These are phyloP conservation scores for Tangara arthus DNA, from an alignment of 2,797 vertebrate species.

Conservation along the genomic window DNA sequence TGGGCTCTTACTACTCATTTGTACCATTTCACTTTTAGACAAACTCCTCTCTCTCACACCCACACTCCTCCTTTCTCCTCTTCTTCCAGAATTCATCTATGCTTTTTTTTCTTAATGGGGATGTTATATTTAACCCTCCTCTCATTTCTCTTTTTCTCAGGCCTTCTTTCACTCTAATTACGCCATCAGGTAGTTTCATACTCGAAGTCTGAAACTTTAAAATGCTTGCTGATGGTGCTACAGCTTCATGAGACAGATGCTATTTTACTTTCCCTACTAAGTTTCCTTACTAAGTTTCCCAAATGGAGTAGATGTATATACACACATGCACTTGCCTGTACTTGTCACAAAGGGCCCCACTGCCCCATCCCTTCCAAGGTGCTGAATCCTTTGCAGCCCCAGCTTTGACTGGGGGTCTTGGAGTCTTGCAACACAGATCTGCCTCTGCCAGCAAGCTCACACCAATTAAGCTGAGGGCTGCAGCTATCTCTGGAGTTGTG, in stretches of 20 bases:
- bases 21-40: conserved; percentile 25
- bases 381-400: background rate
- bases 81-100: conserved; percentile 16
- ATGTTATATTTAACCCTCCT: conserved; percentile 26
- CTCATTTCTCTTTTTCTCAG: conserved; percentile 50
- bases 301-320: background rate
- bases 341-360: background rate
- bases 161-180: background rate
- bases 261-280: background rate
- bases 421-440: background rate
- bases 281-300: background rate
- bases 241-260: background rate
- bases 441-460: background rate
- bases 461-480: background rate
- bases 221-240: background rate
- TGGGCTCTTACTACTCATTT: conserved; percentile 6
- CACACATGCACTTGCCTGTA: background rate
- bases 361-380: fast-evolving
- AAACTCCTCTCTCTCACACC: conserved; percentile 14
- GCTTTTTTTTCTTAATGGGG: background rate
- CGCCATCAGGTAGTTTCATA: conserved; percentile 7
- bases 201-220: conserved; percentile 7
- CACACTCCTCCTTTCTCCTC: background rate
- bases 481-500: background rate
- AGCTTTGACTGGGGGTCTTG: background rate